These are phyloP conservation scores for Collichthys lucidus DNA, from an alignment of 2,113 vertebrate genomes.

Conservation along the genomic window DNA sequence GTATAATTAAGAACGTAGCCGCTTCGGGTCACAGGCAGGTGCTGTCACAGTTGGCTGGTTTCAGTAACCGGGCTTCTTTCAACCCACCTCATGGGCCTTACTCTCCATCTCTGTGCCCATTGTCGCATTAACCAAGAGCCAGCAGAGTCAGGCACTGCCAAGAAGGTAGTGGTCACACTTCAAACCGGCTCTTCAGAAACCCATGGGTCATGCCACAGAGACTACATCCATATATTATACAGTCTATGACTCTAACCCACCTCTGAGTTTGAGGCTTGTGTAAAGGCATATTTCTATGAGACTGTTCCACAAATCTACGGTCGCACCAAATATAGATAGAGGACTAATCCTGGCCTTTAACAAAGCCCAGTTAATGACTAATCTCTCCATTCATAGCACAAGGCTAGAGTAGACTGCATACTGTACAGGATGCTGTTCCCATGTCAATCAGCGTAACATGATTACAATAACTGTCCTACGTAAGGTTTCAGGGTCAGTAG, in stretches of 20 bases:
- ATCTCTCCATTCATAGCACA: neutral
- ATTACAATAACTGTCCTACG: neutral
- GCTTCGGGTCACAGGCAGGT: too few species aligned
- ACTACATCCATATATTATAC: too few species aligned
- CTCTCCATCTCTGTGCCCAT: too few species aligned
- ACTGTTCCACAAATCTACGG: neutral
- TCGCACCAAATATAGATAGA: neutral
- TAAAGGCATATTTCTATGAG: neutral
- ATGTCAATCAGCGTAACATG: constrained; percentile 15
- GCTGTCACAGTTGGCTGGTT: too few species aligned
- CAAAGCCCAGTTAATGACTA: constrained; percentile 20
- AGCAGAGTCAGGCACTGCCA: too few species aligned
- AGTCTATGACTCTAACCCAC: neutral
- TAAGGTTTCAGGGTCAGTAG: constrained; percentile 29
- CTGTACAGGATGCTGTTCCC: neutral
- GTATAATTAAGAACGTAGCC: too few species aligned
- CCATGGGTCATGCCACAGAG: too few species aligned
- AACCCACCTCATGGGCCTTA: too few species aligned
- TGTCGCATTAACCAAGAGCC: too few species aligned
- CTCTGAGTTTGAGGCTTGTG: neutral
- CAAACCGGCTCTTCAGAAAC: too few species aligned
- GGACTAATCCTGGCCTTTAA: constrained; percentile 12
- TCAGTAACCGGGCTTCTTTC: too few species aligned
- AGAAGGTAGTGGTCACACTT: too few species aligned
- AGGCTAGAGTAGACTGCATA: neutral